phyloP scores from a whole-genome alignment of 2,113 vertebrate species.

The Embiotoca jacksoni region DNA sequence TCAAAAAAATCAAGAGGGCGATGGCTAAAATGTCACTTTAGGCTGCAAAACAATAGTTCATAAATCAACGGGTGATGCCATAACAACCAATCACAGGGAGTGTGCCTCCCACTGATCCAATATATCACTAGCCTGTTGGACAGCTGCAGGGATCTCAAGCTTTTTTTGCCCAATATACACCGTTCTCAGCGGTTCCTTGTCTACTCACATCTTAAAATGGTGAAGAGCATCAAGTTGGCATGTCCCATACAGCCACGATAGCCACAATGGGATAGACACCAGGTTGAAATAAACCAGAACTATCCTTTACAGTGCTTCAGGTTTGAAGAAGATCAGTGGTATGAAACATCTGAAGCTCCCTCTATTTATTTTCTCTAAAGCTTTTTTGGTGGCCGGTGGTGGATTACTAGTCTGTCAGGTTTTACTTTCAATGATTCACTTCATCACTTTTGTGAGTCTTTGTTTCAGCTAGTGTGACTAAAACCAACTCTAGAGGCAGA shows the following conservation, averaged over 20 bases:
- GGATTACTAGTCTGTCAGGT: background rate
- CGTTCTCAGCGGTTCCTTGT: too few species aligned
- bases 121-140: too few species aligned
- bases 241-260: background rate
- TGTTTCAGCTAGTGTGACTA: slow-evolving; percentile 9
- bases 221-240: too few species aligned
- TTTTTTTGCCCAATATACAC: too few species aligned
- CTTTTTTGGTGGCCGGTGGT: background rate
- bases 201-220: too few species aligned
- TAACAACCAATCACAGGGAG: too few species aligned
- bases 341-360: background rate
- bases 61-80: too few species aligned
- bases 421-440: background rate
- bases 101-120: too few species aligned
- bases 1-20: too few species aligned
- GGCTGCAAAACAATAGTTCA: too few species aligned
- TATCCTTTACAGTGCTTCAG: background rate
- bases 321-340: background rate
- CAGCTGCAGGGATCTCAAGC: too few species aligned
- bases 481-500: slow-evolving; percentile 2
- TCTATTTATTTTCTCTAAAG: background rate
- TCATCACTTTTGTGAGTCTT: slow-evolving; percentile 2
- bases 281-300: background rate
- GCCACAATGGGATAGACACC: background rate
- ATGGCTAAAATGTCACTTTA: too few species aligned